phyloP scores from a whole-genome alignment of 2,888 invertebrate species.

The Heliothis peltigera region DNA sequence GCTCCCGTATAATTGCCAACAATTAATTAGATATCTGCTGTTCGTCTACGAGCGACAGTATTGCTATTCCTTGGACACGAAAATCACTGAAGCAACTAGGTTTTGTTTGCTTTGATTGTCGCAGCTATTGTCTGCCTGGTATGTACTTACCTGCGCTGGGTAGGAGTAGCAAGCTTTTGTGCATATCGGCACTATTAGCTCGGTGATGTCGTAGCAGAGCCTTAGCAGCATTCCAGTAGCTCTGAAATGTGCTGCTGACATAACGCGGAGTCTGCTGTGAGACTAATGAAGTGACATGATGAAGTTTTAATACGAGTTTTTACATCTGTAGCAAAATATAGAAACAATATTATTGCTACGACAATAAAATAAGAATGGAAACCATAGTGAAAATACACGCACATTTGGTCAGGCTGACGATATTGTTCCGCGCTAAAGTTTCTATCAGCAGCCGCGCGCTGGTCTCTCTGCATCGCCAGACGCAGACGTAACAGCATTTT shows the following conservation, averaged over 20 bases:
- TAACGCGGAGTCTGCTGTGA: not conserved
- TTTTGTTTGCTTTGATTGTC: too few species aligned
- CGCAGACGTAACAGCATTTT: conserved; percentile 2
- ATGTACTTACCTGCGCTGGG: too few species aligned
- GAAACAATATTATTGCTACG: not conserved
- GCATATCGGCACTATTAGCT: too few species aligned
- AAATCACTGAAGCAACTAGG: not conserved
- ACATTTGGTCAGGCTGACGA: conserved; percentile 7
- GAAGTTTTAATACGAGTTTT: not conserved
- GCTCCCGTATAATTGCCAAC: conserved; percentile 1
- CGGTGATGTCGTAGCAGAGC: too few species aligned
- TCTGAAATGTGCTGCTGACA: too few species aligned
- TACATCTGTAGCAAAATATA: not conserved
- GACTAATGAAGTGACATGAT: not conserved
- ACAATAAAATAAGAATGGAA: conserved; percentile 8
- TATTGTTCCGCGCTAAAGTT: conserved; percentile 18
- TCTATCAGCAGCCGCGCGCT: too few species aligned
- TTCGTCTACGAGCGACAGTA: not conserved
- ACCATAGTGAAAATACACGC: conserved; percentile 5
- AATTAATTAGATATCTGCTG: conserved; percentile 13
- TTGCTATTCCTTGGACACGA: not conserved
- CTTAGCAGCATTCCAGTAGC: too few species aligned
- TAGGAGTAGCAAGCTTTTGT: too few species aligned
- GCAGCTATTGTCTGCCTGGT: too few species aligned
- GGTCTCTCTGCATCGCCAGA: too few species aligned